Base-by-base conservation (phyloP, 2,797 vertebrate species). In the Lithobates sylvaticus region DNA sequence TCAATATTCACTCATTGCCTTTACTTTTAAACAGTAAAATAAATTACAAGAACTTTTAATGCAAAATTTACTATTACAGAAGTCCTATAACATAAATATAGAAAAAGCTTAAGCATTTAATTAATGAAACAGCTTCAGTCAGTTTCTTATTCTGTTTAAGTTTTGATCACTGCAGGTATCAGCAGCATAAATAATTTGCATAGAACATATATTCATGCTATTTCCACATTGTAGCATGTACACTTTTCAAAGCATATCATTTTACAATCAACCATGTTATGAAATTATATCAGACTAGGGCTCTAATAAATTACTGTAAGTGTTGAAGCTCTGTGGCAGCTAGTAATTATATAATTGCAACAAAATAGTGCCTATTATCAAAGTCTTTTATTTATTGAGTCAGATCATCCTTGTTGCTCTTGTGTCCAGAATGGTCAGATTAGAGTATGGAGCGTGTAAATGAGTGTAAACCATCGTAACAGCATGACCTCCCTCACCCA, bases 21-120 rank as follows among this genome's bases (percentile, higher is more conserved):
- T 81, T 81, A 34, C 44, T 68, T 58, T 58, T 54, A 50, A 71
- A 71, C 54, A 71, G 39, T 71, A 81, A 34, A 81, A 71, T 81
- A 12, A 29, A 80, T 70, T 21, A 23, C 10, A 42, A 12, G 21
- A 29, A 29, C 65, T 70, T 68, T 44, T 34, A 29, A 6, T 42
- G 12, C 36, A 27, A 32, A 47, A 18, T 67, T 50, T 80, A 69
- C 50, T 80, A 54, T 67, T 70, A 44, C 47, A 80, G 23, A 70
- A 80, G 70, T 80, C 64, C n/a, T n/a, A n/a, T n/a, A n/a, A n/a
- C n/a, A 80, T 61, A 79, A 6, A 16, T 44, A 39, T 32, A 68
- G 21, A 21, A 27, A 50, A 27, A 18, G 18, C 44, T 7, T 69
- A 15, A 69, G 15, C 67, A 71, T 81, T n/a, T 73, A 39, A 44